These are phyloP conservation scores for cat (Felis catus) DNA, from an alignment of 2,113 vertebrate genomes.

Conservation along the genomic window DNA sequence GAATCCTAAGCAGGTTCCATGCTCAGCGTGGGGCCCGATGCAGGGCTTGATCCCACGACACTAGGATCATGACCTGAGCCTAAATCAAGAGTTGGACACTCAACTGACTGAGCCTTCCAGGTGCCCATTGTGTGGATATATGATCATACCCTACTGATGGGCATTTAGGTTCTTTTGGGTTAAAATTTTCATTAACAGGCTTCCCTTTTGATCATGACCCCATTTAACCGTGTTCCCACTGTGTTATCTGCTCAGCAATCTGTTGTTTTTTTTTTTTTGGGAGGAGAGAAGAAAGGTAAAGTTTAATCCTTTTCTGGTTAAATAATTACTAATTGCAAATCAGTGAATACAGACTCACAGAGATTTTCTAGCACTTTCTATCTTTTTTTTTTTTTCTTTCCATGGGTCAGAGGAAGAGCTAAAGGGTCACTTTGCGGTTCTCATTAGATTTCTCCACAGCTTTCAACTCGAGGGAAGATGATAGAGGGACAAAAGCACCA, in stretches of 20 bases:
- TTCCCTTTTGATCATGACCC: not conserved
- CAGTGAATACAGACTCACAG: not conserved
- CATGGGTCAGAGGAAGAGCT: not conserved
- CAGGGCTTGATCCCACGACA: no score
- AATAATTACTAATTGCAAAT: constrained; percentile 22
- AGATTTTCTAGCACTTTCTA: constrained; percentile 21
- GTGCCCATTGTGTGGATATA: not conserved
- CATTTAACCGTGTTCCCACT: not conserved
- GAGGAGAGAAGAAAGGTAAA: not conserved
- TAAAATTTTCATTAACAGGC: constrained; percentile 36
- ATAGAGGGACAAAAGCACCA: not conserved
- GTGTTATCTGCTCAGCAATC: constrained; percentile 24
- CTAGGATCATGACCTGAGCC: no score
- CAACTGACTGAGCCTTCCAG: no score
- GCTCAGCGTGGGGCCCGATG: no score
- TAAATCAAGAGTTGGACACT: no score
- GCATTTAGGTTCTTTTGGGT: not conserved
- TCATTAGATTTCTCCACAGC: not conserved
- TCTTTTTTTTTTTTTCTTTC: not conserved
- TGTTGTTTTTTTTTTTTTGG: not conserved
- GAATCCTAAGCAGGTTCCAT: no score
- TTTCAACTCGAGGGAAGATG: not conserved
- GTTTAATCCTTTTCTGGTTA: constrained; percentile 52
- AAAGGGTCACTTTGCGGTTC: not conserved
- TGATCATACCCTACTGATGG: not conserved